A percentile compares a stretch with the other conserved stretches of the same genome.
Evolutionary conservation across 2,888 invertebrate species (phyloP).

Genomic region (Agapetus fuscipes): DNA sequence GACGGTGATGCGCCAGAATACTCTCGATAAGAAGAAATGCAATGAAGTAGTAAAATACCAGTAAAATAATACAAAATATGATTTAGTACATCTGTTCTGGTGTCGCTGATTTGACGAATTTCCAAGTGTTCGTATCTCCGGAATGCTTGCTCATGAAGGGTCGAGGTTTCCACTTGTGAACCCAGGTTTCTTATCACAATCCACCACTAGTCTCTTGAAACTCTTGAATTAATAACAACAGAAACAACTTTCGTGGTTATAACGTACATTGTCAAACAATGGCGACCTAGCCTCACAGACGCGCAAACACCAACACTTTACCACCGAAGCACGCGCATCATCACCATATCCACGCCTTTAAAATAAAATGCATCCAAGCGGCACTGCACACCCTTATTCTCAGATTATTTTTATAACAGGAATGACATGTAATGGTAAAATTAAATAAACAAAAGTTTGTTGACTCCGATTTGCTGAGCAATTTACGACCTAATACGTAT

Average conservation of each 20-base stretch:
- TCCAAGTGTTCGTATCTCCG: conserved; percentile 10
- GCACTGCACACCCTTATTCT: neutral
- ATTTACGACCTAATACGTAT: conserved; percentile 23
- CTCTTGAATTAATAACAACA: no score
- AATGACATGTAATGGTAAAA: conserved; percentile 39
- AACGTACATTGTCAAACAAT: conserved; percentile 40
- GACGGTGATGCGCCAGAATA: no score
- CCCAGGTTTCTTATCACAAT: no score
- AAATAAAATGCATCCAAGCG: neutral
- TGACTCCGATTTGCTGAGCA: conserved; percentile 45
- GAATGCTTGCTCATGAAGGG: conserved; percentile 13
- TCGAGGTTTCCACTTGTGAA: conserved; percentile 4
- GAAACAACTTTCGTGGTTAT: conserved; percentile 14
- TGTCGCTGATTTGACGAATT: conserved; percentile 13
- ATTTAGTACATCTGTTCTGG: conserved; percentile 15
- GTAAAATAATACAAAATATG: conserved; percentile 6
- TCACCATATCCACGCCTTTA: neutral
- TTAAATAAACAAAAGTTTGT: conserved; percentile 50
- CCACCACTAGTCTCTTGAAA: no score
- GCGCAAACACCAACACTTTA: conserved; percentile 13
- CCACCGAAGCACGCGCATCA: conserved; percentile 1
- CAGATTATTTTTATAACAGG: conserved; percentile 24
- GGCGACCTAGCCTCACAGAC: conserved; percentile 35
- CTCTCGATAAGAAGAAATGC: no score
- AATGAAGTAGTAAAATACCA: no score